Percentiles rank a stretch among this genome's conserved stretches.
Evolutionary conservation across 2,888 invertebrate species (phyloP).

Genomic region (Lochmaea capreae): DNA sequence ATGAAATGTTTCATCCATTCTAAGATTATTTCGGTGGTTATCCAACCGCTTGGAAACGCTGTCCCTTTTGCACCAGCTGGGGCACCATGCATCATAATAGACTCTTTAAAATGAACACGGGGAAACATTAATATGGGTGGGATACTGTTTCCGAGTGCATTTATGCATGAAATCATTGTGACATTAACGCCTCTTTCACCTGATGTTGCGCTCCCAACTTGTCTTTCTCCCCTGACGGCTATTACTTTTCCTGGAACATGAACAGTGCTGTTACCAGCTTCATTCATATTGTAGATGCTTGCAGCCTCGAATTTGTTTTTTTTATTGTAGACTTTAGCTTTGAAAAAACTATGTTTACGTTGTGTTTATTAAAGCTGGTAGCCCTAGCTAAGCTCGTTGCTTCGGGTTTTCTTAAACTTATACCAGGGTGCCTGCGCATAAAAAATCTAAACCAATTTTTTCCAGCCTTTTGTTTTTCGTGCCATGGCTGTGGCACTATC

Average conservation of each 20-base stretch:
- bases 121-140: not conserved
- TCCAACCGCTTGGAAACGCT: slow-evolving; percentile 54
- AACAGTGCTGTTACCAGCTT: slow-evolving; percentile 53
- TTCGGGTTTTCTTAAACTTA: slow-evolving; percentile 51
- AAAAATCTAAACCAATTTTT: slow-evolving; percentile 44
- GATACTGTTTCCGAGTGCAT: slow-evolving; percentile 46
- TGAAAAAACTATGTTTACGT: not conserved
- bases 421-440: slow-evolving; percentile 37
- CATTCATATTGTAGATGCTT: slow-evolving; percentile 53
- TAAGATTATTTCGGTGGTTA: slow-evolving; percentile 42
- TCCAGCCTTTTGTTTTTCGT: slow-evolving; percentile 37
- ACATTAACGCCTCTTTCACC: slow-evolving; percentile 48
- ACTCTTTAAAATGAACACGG: slow-evolving; percentile 32
- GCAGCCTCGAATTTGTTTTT: slow-evolving; percentile 31
- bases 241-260: slow-evolving; percentile 47
- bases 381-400: slow-evolving; percentile 47
- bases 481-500: slow-evolving; percentile 45
- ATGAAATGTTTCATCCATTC: slow-evolving; percentile 42
- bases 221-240: no score
- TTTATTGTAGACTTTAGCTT: not conserved
- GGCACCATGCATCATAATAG: slow-evolving; percentile 47
- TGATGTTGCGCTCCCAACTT: slow-evolving; percentile 51
- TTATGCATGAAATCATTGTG: slow-evolving; percentile 49
- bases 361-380: slow-evolving; percentile 45
- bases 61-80: slow-evolving; percentile 42